Conservation (phyloP, 2,888 invertebrate species). For the Xylota segnis region DNA sequence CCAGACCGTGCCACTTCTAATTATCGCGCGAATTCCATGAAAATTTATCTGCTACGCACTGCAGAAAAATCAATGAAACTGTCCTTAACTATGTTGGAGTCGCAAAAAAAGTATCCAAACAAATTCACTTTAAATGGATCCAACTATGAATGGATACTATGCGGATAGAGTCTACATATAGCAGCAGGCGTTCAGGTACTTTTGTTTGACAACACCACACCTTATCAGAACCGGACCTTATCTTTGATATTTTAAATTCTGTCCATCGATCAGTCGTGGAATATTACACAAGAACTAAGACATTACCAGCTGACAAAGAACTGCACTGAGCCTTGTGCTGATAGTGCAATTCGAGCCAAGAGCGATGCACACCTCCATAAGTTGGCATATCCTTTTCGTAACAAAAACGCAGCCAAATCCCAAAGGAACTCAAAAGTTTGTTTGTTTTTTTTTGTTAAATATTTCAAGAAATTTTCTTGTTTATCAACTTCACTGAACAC, state of each 20-base stretch:
- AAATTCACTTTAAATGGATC: background rate
- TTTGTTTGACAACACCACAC: constrained; percentile 45
- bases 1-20: background rate
- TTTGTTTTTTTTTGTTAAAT: background rate
- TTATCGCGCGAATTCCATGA: background rate
- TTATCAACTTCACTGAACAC: constrained; percentile 24
- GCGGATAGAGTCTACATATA: background rate
- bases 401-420: background rate
- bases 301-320: constrained; percentile 64
- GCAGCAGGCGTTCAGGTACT: background rate
- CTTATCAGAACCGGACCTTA: constrained; percentile 1
- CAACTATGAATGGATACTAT: background rate
- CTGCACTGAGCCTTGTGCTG: constrained; percentile 53
- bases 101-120: background rate
- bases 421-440: too few species aligned
- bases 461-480: background rate
- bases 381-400: constrained; percentile 27
- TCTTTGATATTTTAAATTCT: constrained; percentile 3
- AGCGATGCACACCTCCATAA: constrained; percentile 47
- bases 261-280: background rate
- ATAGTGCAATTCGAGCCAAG: constrained; percentile 52
- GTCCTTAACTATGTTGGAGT: background rate
- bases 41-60: background rate
- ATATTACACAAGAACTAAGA: background rate
- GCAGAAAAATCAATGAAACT: background rate